Conservation (phyloP, 2,797 vertebrate genomes). For the Sarcoramphus papa region DNA sequence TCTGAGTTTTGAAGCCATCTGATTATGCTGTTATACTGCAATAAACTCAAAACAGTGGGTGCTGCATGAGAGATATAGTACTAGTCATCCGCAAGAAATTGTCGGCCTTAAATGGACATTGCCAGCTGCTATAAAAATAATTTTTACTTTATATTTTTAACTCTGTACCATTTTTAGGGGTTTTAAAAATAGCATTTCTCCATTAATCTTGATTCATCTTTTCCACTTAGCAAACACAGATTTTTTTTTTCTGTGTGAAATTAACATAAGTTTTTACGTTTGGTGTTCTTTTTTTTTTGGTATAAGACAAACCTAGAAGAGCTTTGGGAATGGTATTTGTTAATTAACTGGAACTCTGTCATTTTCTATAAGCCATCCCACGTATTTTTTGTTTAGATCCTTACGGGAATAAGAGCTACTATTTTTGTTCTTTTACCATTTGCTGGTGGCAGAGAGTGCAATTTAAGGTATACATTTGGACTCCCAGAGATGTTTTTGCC, state of each 20-base stretch:
- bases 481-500: background rate
- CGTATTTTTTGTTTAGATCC: background rate
- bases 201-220: slow-evolving; percentile 22
- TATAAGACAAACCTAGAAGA: background rate
- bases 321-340: background rate
- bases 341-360: background rate
- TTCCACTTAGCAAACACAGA: background rate
- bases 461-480: background rate
- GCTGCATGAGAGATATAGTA: background rate
- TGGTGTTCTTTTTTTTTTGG: background rate
- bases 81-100: background rate
- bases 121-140: slow-evolving; percentile 5
- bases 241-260: background rate
- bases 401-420: background rate
- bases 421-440: slow-evolving; percentile 1
- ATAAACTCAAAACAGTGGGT: background rate
- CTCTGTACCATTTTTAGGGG: background rate
- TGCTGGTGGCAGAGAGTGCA: background rate
- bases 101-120: slow-evolving; percentile 57
- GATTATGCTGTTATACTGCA: background rate
- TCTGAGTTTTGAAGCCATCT: background rate
- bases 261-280: background rate
- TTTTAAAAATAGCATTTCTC: slow-evolving; percentile 28
- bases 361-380: background rate
- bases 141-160: slow-evolving; percentile 7